These are phyloP conservation scores for Heliocidaris erythrogramma DNA, from an alignment of 35 echinoderm and acorn worm species.

Conservation along the genomic window DNA sequence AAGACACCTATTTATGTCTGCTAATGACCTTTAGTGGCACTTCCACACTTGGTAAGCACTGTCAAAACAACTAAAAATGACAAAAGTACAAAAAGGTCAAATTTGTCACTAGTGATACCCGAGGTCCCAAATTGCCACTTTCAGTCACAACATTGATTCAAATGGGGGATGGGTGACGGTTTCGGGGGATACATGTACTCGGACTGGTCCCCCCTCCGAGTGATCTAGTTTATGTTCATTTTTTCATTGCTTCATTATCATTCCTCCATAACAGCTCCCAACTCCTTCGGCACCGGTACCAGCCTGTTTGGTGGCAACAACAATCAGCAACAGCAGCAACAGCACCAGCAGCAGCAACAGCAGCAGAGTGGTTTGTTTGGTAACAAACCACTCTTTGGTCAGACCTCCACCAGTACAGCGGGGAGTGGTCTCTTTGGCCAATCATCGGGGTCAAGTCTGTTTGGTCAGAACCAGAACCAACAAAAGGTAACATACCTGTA, in stretches of 20 bases:
- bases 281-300: not conserved
- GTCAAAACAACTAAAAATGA: too few species aligned
- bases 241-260: not conserved
- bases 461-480: conserved; percentile 63
- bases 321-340: not conserved
- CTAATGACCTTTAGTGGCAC: too few species aligned
- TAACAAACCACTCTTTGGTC: conserved; percentile 58
- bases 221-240: too few species aligned
- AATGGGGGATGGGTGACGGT: too few species aligned
- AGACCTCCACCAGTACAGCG: conserved; percentile 36
- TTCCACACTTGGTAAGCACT: too few species aligned
- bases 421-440: conserved; percentile 60
- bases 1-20: too few species aligned
- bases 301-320: conserved; percentile 9
- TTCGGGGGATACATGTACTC: too few species aligned
- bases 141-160: too few species aligned
- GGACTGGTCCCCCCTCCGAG: too few species aligned
- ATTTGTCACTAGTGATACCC: too few species aligned
- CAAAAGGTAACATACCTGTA: conserved; percentile 14
- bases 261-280: not conserved
- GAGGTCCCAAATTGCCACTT: too few species aligned
- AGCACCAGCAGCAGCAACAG: conserved; percentile 41
- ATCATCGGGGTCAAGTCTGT: conserved; percentile 35
- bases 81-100: too few species aligned
- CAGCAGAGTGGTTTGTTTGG: conserved; percentile 48